These are phyloP conservation scores for Metaphire vulgaris DNA, from an alignment of 1,140 invertebrate genomes.

Conservation along the genomic window DNA sequence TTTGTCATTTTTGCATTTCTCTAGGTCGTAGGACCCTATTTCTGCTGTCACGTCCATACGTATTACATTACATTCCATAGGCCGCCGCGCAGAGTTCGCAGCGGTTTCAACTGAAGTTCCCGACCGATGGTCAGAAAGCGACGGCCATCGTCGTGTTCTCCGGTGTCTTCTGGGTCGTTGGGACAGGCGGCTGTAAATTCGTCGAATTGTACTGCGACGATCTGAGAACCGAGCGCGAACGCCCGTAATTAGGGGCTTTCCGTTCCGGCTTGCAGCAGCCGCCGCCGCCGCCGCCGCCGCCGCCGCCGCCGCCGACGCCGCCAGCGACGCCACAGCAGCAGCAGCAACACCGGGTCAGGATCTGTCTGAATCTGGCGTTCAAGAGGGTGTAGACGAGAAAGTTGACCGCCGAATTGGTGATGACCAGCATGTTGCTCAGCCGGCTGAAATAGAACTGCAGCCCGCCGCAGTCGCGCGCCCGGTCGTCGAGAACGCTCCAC, in stretches of 20 bases:
- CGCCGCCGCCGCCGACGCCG: not conserved
- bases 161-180: not conserved
- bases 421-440: constrained; percentile 22
- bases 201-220: not conserved
- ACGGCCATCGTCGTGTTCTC: not conserved
- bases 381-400: constrained; percentile 27
- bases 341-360: not conserved
- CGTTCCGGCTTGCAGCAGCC: not conserved
- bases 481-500: constrained; percentile 17
- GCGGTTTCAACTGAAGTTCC: too few relatives aligned
- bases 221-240: not conserved
- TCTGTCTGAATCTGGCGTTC: constrained; percentile 28
- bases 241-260: not conserved
- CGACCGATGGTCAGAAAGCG: too few relatives aligned
- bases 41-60: too few relatives aligned
- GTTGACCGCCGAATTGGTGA: constrained; percentile 26
- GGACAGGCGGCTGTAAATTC: not conserved
- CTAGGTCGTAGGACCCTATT: too few relatives aligned
- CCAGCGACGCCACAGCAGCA: not conserved
- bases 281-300: not conserved
- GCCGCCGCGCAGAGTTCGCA: too few relatives aligned
- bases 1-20: too few relatives aligned
- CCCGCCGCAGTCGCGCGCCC: constrained; percentile 15
- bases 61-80: too few relatives aligned
- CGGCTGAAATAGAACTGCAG: constrained; percentile 28